phyloP scores from a whole-genome alignment of 2,888 invertebrate genomes.

The Sipha maydis region DNA sequence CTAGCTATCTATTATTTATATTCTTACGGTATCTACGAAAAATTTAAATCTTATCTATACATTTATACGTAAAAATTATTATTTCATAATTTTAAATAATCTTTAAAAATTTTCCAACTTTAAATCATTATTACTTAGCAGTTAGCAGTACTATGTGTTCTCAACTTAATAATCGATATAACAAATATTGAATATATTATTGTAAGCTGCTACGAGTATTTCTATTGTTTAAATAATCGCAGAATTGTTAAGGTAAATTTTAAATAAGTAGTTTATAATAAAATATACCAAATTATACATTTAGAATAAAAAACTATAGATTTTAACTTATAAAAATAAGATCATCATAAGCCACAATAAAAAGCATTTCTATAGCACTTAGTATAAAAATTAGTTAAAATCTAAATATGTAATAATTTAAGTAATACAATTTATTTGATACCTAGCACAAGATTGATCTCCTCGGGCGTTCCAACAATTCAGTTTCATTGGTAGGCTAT shows the following conservation, averaged over 20 bases:
- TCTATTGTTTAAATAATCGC: background rate
- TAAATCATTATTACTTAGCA: too few species aligned
- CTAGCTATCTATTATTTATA: too few species aligned
- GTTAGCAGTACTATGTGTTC: too few species aligned
- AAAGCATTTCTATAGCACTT: background rate
- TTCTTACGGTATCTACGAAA: too few species aligned
- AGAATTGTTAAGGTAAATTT: background rate
- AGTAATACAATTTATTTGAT: background rate
- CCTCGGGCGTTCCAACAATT: slow-evolving; percentile 10
- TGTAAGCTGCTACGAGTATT: too few species aligned
- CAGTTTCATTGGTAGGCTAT: background rate
- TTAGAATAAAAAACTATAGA: background rate
- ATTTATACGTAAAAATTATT: too few species aligned
- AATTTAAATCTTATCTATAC: too few species aligned
- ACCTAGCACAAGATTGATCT: slow-evolving; percentile 26
- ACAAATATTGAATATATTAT: background rate
- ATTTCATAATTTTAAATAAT: too few species aligned
- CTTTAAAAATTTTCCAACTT: too few species aligned
- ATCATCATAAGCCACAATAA: background rate
- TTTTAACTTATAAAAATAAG: background rate
- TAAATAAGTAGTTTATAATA: background rate
- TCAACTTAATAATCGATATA: too few species aligned
- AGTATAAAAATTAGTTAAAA: background rate
- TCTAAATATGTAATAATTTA: background rate
- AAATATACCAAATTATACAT: background rate